Percentiles rank a stretch among this genome's conserved stretches.
phyloP scores from a whole-genome alignment of 2,888 invertebrate species.

The Erebia palarica region DNA sequence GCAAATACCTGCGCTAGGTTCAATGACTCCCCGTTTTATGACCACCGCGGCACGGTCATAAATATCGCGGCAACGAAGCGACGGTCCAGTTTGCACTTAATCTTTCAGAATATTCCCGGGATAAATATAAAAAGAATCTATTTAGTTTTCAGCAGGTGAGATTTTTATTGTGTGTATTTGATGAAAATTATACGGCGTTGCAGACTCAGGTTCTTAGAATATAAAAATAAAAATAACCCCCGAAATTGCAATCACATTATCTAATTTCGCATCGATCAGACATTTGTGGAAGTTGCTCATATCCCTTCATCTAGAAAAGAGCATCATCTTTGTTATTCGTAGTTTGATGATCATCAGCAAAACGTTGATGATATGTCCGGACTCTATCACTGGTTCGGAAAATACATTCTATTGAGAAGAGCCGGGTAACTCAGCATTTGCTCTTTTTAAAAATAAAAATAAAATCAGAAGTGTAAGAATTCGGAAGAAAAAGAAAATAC shows the following conservation, averaged over 20 bases:
- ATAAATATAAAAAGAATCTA: constrained; percentile 2
- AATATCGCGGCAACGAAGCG: constrained; percentile 28
- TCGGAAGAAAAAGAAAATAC: constrained; percentile 5
- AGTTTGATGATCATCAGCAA: too few relatives aligned
- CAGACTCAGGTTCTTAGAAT: constrained; percentile 1
- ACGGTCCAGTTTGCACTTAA: constrained; percentile 27
- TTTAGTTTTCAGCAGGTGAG: constrained; percentile 14
- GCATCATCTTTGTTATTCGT: too few relatives aligned
- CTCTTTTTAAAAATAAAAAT: too few relatives aligned
- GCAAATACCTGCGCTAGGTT: constrained; percentile 30
- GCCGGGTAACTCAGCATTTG: too few relatives aligned
- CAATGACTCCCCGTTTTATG: constrained; percentile 23
- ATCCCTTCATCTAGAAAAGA: too few relatives aligned
- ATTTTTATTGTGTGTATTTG: background rate
- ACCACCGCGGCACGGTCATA: constrained; percentile 24
- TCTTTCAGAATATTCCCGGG: constrained; percentile 14
- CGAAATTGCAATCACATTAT: too few relatives aligned
- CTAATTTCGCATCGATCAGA: too few relatives aligned
- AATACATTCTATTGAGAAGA: too few relatives aligned
- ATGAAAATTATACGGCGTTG: constrained; percentile 10
- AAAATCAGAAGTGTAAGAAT: background rate
- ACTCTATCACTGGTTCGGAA: too few relatives aligned
- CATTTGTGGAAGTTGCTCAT: too few relatives aligned
- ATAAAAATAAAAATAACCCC: too few relatives aligned
- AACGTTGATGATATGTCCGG: too few relatives aligned